Base-by-base conservation (phyloP, 2,888 invertebrate genomes). In the Diabrotica balteata region DNA sequence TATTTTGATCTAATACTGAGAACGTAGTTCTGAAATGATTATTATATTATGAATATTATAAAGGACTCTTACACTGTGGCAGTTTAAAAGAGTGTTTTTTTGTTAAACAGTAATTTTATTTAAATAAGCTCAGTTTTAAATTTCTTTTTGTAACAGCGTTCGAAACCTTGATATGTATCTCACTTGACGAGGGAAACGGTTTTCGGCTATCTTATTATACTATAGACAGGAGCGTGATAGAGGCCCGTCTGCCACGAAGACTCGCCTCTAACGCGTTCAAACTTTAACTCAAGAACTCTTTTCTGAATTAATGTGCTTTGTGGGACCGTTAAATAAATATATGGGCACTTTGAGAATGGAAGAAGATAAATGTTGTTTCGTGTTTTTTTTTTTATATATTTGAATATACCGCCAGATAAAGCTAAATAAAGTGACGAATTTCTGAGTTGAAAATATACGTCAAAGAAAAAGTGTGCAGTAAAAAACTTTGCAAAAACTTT, bases 301-400 rank as follows among this genome's bases (percentile, higher is more conserved):
- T 47, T 47, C 10, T 47, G 47, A 47, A 47, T 47, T 47, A 47
- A 47, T 47, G 47, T 47, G 10, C 47, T 47, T 47, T 47, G 47
- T 47, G 47, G 47, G 47, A 47, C 47, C 47, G 47, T 47, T 47
- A 47, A 47, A 47, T 47, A 47, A 47, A 47, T 47, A 47, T 8
- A 47, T 47, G 47, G 47, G 47, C 47, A 47, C 10, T 47, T 47
- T 47, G 47, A 47, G 47, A 47, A 47, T 47, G 8, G 47, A 47
- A 47, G 47, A 47, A 47, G 47, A 47, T 47, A 47, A 47, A 47
- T 47, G 47, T 47, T 47, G 8, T 47, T 47, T 47, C 9, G 8
- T 8, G 8, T 47, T 9, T 46, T 46, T 9, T 46, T 46, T 47
- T 47, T 47, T 10, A 47, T 47, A 4, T 47, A 47, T 47, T 47